phyloP scores from a whole-genome alignment of 2,797 vertebrate species.

The Apogon hyalosoma region DNA sequence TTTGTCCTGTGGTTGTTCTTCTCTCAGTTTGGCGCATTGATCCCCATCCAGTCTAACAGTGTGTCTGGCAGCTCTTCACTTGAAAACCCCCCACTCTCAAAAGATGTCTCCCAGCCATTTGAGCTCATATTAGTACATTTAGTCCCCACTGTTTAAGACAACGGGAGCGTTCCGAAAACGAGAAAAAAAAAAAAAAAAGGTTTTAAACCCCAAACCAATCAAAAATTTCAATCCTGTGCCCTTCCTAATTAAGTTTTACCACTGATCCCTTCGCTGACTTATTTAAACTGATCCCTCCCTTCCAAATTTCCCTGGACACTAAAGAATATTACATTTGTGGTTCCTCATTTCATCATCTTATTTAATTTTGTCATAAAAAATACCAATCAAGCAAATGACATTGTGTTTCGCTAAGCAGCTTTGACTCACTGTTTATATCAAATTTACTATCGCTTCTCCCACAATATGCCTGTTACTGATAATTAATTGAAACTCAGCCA shows the following conservation, averaged over 20 bases:
- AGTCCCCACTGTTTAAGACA: conserved; percentile 63
- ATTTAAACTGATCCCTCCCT: conserved; percentile 57
- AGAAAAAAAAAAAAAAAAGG: conserved; percentile 54
- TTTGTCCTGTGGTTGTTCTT: conserved; percentile 23
- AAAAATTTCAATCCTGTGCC: conserved; percentile 68
- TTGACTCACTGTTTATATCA: conserved; percentile 25
- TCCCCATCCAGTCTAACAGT: conserved; percentile 24
- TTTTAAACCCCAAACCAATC: conserved; percentile 77
- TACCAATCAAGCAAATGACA: conserved; percentile 46
- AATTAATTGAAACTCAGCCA: conserved; percentile 8
- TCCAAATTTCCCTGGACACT: conserved; percentile 60
- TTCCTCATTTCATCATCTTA: conserved; percentile 48
- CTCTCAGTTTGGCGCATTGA: conserved; percentile 11
- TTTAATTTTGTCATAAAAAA: conserved; percentile 60
- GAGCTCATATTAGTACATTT: conserved; percentile 61
- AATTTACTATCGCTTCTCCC: conserved; percentile 16
- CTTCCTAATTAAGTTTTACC: conserved; percentile 73
- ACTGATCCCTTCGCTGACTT: conserved; percentile 68
- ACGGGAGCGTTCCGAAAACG: conserved; percentile 61
- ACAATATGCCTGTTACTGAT: conserved; percentile 8
- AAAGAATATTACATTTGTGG: conserved; percentile 64
- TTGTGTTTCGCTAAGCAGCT: conserved; percentile 37
- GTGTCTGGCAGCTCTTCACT: conserved; percentile 10
- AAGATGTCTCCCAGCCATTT: conserved; percentile 32
- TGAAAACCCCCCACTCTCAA: conserved; percentile 24